These are phyloP conservation scores for Alviniconcha strummeri DNA, from an alignment of 2,888 invertebrate genomes.

Conservation along the genomic window DNA sequence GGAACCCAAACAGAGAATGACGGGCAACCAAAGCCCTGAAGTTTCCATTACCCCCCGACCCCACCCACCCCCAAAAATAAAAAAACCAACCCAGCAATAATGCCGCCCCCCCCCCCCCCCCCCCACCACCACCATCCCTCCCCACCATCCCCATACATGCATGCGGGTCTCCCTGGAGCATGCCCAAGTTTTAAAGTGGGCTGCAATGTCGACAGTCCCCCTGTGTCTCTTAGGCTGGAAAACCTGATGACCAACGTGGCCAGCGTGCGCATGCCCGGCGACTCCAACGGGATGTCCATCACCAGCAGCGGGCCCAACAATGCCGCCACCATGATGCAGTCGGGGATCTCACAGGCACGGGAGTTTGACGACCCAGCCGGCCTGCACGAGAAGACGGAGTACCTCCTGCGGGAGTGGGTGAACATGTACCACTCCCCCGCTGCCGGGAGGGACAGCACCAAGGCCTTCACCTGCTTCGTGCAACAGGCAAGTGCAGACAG, in stretches of 20 bases:
- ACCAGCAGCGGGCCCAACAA: slow-evolving; percentile 78
- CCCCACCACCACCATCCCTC: too few species aligned
- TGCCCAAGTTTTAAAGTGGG: too few species aligned
- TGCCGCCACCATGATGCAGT: slow-evolving; percentile 86
- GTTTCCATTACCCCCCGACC: too few species aligned
- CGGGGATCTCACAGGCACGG: slow-evolving; percentile 89
- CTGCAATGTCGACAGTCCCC: too few species aligned
- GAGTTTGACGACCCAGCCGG: slow-evolving; percentile 96
- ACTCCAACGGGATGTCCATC: slow-evolving; percentile 64
- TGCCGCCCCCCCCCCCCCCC: too few species aligned
- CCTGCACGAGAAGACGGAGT: slow-evolving; percentile 95
- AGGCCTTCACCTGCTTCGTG: slow-evolving; percentile 94
- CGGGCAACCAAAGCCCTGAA: too few species aligned
- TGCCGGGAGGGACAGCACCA: slow-evolving; percentile 77
- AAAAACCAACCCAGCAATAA: too few species aligned
- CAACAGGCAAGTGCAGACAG: slow-evolving; percentile 78
- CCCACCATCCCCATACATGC: too few species aligned
- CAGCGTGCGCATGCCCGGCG: slow-evolving; percentile 16
- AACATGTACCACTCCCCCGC: slow-evolving; percentile 84
- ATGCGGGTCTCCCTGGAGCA: too few species aligned
- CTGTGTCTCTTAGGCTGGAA: slow-evolving; percentile 63
- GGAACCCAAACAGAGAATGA: too few species aligned
- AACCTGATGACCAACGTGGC: slow-evolving; percentile 24
- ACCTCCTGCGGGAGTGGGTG: slow-evolving; percentile 95
- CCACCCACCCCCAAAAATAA: too few species aligned